These are phyloP conservation scores for Potamarius usumacintae DNA, from an alignment of 2,113 vertebrate genomes.

Conservation along the genomic window DNA sequence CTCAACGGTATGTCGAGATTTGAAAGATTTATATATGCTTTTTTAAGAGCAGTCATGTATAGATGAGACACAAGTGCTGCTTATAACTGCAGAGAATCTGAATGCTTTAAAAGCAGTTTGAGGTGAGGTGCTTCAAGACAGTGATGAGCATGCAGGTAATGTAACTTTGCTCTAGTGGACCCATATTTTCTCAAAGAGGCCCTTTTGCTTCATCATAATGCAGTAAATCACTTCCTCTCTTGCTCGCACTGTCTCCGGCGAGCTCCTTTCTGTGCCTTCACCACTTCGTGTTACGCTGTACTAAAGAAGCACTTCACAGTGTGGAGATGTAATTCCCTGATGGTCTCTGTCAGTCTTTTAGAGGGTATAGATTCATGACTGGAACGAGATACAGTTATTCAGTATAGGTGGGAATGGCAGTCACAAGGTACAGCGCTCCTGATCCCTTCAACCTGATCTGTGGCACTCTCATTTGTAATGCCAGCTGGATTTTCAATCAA, in stretches of 20 bases:
- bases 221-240: slow-evolving; percentile 37
- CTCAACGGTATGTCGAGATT: neutral
- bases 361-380: neutral
- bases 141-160: slow-evolving; percentile 28
- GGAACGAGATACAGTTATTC: slow-evolving; percentile 30
- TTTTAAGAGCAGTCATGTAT: slow-evolving; percentile 28
- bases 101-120: slow-evolving; percentile 12
- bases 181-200: slow-evolving; percentile 8
- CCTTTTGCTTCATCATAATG: slow-evolving; percentile 26
- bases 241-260: slow-evolving; percentile 2
- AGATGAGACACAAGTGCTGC: slow-evolving; percentile 26
- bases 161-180: slow-evolving; percentile 20
- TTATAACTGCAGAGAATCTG: slow-evolving; percentile 23
- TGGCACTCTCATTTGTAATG: neutral
- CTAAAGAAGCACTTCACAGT: slow-evolving; percentile 25
- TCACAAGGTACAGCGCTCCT: slow-evolving; percentile 24
- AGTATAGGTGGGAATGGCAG: slow-evolving; percentile 19
- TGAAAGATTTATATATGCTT: slow-evolving; percentile 45
- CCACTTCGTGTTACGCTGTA: neutral
- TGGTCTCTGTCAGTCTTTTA: slow-evolving; percentile 18
- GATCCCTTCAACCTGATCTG: neutral
- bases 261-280: neutral
- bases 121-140: slow-evolving; percentile 14
- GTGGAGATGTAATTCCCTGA: slow-evolving; percentile 8
- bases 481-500: slow-evolving; percentile 16